A percentile compares a stretch with the other conserved stretches of the same genome.
phyloP scores from a whole-genome alignment of 2,113 vertebrate genomes.

The Crotophaga sulcirostris region DNA sequence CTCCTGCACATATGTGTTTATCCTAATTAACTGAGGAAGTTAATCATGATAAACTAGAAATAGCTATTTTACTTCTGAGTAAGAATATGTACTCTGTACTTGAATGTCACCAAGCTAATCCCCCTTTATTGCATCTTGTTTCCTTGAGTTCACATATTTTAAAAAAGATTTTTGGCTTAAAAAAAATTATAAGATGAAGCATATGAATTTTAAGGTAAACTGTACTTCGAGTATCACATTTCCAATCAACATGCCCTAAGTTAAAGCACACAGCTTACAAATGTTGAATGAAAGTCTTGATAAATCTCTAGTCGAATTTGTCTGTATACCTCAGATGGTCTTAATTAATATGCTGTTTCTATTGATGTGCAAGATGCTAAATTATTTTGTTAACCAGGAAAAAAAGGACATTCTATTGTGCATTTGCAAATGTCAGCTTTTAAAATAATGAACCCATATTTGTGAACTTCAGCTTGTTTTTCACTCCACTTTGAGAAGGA shows the following conservation, averaged over 20 bases:
- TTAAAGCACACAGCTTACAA: background rate
- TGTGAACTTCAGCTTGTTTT: constrained; percentile 29
- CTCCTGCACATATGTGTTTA: background rate
- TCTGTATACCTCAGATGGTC: background rate
- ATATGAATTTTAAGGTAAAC: background rate
- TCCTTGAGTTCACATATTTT: background rate
- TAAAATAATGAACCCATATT: background rate
- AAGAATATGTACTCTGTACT: background rate
- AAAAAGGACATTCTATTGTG: background rate
- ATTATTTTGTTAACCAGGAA: background rate
- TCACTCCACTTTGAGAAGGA: background rate
- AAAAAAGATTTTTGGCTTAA: background rate
- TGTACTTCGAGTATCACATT: background rate
- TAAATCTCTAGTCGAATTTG: background rate
- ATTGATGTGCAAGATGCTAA: background rate
- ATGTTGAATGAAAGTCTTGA: background rate
- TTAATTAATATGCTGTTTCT: background rate
- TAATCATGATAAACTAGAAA: background rate
- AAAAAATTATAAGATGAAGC: background rate
- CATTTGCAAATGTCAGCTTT: constrained; percentile 33
- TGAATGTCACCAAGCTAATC: background rate
- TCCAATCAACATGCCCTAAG: background rate
- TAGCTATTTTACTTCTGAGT: background rate
- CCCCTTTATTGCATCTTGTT: background rate
- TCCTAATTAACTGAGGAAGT: background rate